Percentiles rank a stretch among this genome's conserved stretches.
Conservation (phyloP, 2,797 vertebrate species). For the Austrolebias charrua region DNA sequence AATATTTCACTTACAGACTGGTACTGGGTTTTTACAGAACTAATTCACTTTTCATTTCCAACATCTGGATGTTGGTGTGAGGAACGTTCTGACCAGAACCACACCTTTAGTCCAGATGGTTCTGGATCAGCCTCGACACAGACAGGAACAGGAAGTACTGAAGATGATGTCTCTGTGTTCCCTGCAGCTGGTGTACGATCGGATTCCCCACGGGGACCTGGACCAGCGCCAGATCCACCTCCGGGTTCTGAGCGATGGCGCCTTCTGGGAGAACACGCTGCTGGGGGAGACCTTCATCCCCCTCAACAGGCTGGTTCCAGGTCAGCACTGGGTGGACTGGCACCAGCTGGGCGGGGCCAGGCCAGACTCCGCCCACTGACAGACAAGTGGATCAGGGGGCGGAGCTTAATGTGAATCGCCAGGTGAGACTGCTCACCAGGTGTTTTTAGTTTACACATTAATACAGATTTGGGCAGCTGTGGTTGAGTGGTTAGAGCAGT, state of each 20-base stretch:
- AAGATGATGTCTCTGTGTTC: not conserved
- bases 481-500: too few species aligned
- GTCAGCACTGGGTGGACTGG: constrained; percentile 92
- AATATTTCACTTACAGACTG: too few species aligned
- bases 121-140: too few species aligned
- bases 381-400: not conserved
- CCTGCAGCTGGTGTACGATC: constrained; percentile 89
- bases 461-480: too few species aligned
- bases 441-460: not conserved
- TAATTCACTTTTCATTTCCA: too few species aligned
- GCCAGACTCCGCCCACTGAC: constrained; percentile 75
- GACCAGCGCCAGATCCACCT: constrained; percentile 92
- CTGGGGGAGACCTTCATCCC: constrained; percentile 91
- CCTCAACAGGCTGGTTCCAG: constrained; percentile 85
- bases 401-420: not conserved
- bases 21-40: too few species aligned
- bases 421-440: not conserved
- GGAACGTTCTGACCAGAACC: too few species aligned
- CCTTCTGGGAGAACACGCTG: constrained; percentile 95
- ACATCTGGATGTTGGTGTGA: too few species aligned
- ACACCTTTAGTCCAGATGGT: not conserved
- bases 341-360: constrained; percentile 83
- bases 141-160: not conserved
- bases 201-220: constrained; percentile 90
- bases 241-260: constrained; percentile 90